Conservation (phyloP, 2,797 vertebrate genomes). For the Sparidentex hasta region DNA sequence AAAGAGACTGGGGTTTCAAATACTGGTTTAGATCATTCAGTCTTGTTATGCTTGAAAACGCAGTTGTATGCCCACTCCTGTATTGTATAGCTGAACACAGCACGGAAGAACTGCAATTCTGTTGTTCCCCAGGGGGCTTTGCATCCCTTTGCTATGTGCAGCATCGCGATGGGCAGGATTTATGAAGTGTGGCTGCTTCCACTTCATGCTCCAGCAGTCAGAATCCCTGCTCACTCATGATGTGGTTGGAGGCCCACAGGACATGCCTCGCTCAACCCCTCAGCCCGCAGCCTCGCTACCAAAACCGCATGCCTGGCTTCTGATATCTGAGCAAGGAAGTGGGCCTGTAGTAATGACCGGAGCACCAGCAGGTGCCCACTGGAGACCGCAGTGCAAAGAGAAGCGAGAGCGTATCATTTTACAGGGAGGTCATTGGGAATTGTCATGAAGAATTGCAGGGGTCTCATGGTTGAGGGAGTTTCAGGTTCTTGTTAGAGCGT, state of each 20-base stretch:
- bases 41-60: constrained; percentile 10
- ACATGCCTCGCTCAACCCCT: constrained; percentile 51
- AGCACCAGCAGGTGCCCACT: constrained; percentile 26
- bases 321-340: constrained; percentile 36
- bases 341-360: constrained; percentile 51
- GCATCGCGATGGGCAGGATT: constrained; percentile 64
- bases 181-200: constrained; percentile 75
- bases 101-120: constrained; percentile 32
- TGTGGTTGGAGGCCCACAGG: constrained; percentile 67
- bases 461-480: constrained; percentile 51
- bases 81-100: constrained; percentile 44
- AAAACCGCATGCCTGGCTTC: constrained; percentile 22
- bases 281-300: constrained; percentile 34
- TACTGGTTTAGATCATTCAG: constrained; percentile 25
- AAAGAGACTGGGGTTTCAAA: constrained; percentile 20
- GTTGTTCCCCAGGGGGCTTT: constrained; percentile 65
- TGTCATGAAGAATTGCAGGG: constrained; percentile 43
- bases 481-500: constrained; percentile 35
- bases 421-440: constrained; percentile 47
- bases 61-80: constrained; percentile 16
- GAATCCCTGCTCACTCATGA: constrained; percentile 70
- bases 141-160: constrained; percentile 46
- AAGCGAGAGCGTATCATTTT: constrained; percentile 53
- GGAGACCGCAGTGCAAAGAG: constrained; percentile 38
- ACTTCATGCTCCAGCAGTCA: constrained; percentile 75